phyloP scores from a whole-genome alignment of 1,140 invertebrate genomes.

The Brachionus paranguensis region DNA sequence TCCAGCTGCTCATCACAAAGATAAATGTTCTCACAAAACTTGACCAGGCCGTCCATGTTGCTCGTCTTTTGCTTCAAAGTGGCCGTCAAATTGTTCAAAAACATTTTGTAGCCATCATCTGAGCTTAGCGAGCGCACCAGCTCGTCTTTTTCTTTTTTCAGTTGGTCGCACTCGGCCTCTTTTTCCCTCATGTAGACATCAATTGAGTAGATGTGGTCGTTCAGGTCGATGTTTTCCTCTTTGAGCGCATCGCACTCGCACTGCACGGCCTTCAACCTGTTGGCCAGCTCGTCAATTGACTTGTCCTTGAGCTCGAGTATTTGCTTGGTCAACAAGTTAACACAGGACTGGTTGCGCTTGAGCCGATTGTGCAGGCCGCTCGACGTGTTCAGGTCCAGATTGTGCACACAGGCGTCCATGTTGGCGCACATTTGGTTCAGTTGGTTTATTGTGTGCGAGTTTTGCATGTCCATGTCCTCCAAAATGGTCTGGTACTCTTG shows the following conservation, averaged over 20 bases:
- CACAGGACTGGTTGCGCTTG: slow-evolving; percentile 6
- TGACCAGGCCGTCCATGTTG: neutral
- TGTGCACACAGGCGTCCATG: neutral
- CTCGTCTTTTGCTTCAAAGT: neutral
- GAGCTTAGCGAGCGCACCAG: neutral
- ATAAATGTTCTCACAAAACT: neutral
- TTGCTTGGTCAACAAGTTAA: neutral
- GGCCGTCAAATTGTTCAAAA: neutral
- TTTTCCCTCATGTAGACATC: slow-evolving; percentile 39
- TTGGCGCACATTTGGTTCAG: neutral
- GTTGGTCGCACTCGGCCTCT: slow-evolving; percentile 21
- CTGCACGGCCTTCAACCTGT: neutral
- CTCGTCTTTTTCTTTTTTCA: slow-evolving; percentile 23
- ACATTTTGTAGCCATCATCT: neutral
- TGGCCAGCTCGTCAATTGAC: neutral
- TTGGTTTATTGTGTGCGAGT: neutral
- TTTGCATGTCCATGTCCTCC: slow-evolving; percentile 26
- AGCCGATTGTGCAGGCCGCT: neutral
- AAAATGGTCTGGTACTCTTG: slow-evolving; percentile 10
- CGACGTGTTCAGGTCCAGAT: neutral
- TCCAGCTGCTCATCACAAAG: neutral
- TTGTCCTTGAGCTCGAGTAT: neutral
- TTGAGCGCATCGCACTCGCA: neutral
- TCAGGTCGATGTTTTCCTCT: slow-evolving; percentile 15
- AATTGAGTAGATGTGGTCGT: slow-evolving; percentile 35